Percentiles rank a stretch among this genome's conserved stretches.
phyloP scores from a whole-genome alignment of 2,113 vertebrate species.

The Opisthocomus hoazin region DNA sequence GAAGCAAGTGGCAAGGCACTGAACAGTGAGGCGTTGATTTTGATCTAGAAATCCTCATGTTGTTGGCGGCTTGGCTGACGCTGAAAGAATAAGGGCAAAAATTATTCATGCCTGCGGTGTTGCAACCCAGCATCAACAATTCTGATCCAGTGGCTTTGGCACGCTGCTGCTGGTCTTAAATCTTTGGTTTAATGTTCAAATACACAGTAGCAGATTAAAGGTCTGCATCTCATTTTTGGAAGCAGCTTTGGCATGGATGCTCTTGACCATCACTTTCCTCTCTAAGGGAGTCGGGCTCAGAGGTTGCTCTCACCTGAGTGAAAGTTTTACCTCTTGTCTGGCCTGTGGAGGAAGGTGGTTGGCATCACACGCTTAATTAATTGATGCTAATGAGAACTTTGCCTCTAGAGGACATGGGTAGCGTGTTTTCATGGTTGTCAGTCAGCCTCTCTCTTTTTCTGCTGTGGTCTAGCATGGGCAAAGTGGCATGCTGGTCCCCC shows the following conservation, averaged over 20 bases:
- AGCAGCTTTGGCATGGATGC: background rate
- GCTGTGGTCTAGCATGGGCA: background rate
- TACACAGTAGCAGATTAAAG: background rate
- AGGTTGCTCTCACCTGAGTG: background rate
- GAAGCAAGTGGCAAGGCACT: background rate
- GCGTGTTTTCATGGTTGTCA: accelerated
- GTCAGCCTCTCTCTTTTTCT: background rate
- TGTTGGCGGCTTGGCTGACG: background rate
- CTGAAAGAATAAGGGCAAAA: background rate
- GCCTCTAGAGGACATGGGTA: background rate
- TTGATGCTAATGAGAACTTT: background rate
- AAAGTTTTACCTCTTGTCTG: background rate
- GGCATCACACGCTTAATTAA: background rate
- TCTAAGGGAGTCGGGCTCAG: background rate
- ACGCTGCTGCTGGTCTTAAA: background rate
- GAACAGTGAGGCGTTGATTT: background rate
- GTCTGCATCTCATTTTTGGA: background rate
- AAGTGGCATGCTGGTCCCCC: background rate
- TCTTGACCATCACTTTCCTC: background rate
- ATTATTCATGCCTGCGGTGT: background rate
- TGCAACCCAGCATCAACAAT: background rate
- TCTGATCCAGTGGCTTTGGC: background rate
- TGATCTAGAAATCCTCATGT: background rate
- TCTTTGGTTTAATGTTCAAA: background rate
- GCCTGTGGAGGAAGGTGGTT: background rate